Conservation (phyloP, 2,797 vertebrate species). For the Nannoperca australis region DNA sequence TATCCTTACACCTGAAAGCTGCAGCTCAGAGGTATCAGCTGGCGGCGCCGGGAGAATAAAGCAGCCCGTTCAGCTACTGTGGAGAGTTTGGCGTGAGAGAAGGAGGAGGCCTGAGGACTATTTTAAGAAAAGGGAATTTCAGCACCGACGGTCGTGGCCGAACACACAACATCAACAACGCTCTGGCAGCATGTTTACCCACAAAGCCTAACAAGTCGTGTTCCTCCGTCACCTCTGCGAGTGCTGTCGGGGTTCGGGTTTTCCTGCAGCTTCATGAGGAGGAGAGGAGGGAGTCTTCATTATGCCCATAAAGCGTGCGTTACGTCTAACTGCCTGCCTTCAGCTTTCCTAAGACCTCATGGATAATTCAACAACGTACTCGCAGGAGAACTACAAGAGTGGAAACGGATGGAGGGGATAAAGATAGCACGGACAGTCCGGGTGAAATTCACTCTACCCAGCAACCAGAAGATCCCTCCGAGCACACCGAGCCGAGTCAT, state of each 20-base stretch:
- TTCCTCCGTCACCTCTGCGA: background rate
- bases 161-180: background rate
- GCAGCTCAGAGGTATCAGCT: background rate
- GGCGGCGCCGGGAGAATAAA: background rate
- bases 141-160: conserved; percentile 22
- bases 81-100: background rate
- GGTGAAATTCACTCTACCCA: conserved; percentile 60
- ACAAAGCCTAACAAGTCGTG: conserved; percentile 16
- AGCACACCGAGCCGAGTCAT: background rate
- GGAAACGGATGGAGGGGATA: conserved; percentile 51
- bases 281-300: conserved; percentile 33
- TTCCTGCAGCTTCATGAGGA: conserved; percentile 33
- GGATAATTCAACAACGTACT: conserved; percentile 72
- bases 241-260: background rate
- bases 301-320: conserved; percentile 33
- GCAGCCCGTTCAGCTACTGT: background rate
- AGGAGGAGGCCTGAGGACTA: conserved; percentile 8
- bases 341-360: conserved; percentile 58
- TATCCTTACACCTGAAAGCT: background rate
- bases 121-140: conserved; percentile 48
- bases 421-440: conserved; percentile 64
- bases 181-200: conserved; percentile 24
- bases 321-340: conserved; percentile 36
- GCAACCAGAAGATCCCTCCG: conserved; percentile 59
- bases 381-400: conserved; percentile 45